These are phyloP conservation scores for Meandrina meandrites DNA, from an alignment of 92 coral and sea anemone genomes.

Conservation along the genomic window DNA sequence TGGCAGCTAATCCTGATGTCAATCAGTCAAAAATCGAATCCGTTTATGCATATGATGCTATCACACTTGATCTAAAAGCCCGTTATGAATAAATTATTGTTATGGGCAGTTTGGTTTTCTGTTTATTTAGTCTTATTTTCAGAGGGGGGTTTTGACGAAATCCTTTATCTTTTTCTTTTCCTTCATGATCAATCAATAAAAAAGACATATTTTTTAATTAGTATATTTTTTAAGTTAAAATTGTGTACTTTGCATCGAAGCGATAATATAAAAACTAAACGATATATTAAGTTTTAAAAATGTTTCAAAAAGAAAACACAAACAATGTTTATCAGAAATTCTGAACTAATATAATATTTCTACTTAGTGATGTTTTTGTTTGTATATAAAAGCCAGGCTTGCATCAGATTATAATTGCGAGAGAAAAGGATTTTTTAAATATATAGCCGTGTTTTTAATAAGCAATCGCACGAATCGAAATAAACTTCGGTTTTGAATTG, in stretches of 20 bases:
- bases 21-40: background rate
- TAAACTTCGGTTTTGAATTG: background rate
- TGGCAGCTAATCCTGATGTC: background rate
- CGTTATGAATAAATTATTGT: slow-evolving; percentile 36
- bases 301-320: background rate
- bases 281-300: background rate
- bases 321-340: background rate
- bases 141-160: background rate
- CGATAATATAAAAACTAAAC: background rate
- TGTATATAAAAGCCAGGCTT: background rate
- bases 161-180: background rate
- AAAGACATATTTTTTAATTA: background rate
- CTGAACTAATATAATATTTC: background rate
- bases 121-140: slow-evolving; percentile 21
- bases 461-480: background rate
- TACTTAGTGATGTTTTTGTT: background rate
- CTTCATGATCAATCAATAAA: background rate
- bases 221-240: background rate
- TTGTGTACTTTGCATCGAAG: background rate
- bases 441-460: background rate
- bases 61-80: slow-evolving; percentile 26
- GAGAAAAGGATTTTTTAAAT: background rate
- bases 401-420: background rate
- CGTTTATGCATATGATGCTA: background rate
- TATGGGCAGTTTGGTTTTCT: slow-evolving; percentile 4